Percentiles rank a stretch among this genome's conserved stretches.
Conservation (phyloP, 2,797 vertebrate species). For the Ambastaia sidthimunki region DNA sequence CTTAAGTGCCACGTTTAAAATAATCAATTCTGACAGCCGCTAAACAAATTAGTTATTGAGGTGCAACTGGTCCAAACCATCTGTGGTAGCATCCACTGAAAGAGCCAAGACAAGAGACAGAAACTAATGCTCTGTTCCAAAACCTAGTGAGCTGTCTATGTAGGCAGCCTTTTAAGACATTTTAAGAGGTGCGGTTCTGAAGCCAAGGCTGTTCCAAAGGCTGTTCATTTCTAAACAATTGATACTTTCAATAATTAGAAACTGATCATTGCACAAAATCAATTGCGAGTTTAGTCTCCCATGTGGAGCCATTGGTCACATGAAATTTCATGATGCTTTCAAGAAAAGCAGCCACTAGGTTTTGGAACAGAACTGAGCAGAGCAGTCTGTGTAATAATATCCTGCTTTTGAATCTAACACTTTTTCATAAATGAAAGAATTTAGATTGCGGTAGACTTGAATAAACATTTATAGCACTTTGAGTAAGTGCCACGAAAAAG, state of each 20-base stretch:
- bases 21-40: conserved; percentile 24
- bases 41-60: conserved; percentile 20
- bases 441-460: neutral
- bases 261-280: neutral
- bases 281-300: neutral
- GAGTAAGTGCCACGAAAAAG: conserved; percentile 13
- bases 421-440: neutral
- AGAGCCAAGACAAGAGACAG: neutral
- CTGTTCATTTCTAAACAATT: too few relatives aligned
- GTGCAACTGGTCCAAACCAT: conserved; percentile 19
- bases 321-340: neutral
- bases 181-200: neutral
- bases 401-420: conserved; percentile 14
- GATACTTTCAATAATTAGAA: too few relatives aligned
- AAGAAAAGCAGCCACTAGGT: neutral
- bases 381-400: neutral
- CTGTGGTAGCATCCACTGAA: neutral
- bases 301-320: neutral
- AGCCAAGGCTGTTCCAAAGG: neutral
- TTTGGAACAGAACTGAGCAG: neutral
- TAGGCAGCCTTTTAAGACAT: neutral
- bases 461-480: conserved; percentile 3
- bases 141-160: neutral
- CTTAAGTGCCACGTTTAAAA: conserved; percentile 15
- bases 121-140: neutral